Percentiles rank a stretch among this genome's conserved stretches.
These are phyloP conservation scores for Synodontis membranacea DNA, from an alignment of 2,113 vertebrate species.

Conservation along the genomic window DNA sequence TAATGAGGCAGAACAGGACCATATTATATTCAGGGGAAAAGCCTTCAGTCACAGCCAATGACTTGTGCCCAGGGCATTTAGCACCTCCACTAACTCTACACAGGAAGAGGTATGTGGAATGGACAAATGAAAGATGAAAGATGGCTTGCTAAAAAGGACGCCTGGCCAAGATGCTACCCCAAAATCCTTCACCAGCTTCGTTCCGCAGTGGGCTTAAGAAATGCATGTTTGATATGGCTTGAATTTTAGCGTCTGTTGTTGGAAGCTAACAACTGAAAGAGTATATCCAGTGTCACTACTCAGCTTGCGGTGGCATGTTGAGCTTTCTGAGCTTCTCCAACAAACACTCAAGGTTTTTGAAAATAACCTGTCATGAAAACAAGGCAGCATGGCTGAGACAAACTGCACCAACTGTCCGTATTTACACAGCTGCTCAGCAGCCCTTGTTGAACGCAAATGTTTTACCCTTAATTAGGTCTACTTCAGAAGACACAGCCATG, in stretches of 20 bases:
- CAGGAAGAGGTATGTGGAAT: constrained; percentile 6
- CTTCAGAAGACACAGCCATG: constrained; percentile 24
- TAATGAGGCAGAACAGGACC: constrained; percentile 62
- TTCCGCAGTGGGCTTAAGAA: background rate
- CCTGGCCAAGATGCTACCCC: background rate
- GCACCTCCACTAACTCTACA: constrained; percentile 46
- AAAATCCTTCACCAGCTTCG: background rate
- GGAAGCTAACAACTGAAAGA: constrained; percentile 30
- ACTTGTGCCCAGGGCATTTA: constrained; percentile 58
- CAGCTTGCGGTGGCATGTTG: constrained; percentile 43
- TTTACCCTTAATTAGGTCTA: constrained; percentile 52
- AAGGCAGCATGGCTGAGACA: constrained; percentile 31
- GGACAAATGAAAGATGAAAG: constrained; percentile 1
- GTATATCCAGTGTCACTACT: constrained; percentile 22
- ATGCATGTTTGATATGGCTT: constrained; percentile 14
- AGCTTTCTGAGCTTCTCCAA: constrained; percentile 31
- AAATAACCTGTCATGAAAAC: constrained; percentile 36
- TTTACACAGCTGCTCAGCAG: constrained; percentile 55
- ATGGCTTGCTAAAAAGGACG: background rate
- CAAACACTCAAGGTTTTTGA: constrained; percentile 26
- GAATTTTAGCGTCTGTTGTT: constrained; percentile 24
- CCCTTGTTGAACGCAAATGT: constrained; percentile 47
- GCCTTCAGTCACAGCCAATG: constrained; percentile 62
- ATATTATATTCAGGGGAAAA: constrained; percentile 73
- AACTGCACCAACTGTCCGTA: constrained; percentile 52